Evolutionary conservation across 2,797 vertebrate species (phyloP).

Genomic region (Miopithecus talapoin): DNA sequence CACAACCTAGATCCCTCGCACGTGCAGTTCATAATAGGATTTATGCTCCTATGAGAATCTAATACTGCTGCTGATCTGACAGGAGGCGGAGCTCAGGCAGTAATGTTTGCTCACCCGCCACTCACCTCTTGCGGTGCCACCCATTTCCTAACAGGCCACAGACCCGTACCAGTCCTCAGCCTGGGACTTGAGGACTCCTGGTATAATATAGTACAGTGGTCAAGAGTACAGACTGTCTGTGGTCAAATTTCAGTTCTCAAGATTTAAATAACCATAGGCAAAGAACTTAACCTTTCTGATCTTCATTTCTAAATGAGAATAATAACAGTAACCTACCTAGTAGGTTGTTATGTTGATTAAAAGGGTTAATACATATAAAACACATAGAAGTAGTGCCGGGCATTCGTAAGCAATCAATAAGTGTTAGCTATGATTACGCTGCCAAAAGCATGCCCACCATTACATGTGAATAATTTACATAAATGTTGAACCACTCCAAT

Average conservation of each 20-base stretch:
- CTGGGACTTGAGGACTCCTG: background rate
- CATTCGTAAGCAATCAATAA: background rate
- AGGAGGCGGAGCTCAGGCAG: background rate
- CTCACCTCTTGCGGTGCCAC: background rate
- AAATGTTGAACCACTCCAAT: background rate
- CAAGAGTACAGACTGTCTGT: background rate
- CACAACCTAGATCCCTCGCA: background rate
- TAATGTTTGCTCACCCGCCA: background rate
- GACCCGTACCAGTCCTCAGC: background rate
- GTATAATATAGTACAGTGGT: background rate
- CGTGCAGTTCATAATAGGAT: background rate
- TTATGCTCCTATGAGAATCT: background rate
- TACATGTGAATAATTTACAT: background rate
- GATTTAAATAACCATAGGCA: background rate
- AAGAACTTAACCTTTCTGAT: background rate
- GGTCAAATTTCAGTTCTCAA: background rate
- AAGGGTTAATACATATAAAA: background rate
- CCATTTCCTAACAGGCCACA: background rate
- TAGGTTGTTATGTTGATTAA: background rate
- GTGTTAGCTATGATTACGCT: background rate
- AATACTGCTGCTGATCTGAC: background rate
- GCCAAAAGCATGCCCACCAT: background rate
- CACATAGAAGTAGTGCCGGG: background rate
- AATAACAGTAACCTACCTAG: background rate
- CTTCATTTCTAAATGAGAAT: background rate